Percentiles rank a stretch among this genome's conserved stretches.
Evolutionary conservation across 2,888 invertebrate genomes (phyloP).

Genomic region (Eustalomyia histrio): DNA sequence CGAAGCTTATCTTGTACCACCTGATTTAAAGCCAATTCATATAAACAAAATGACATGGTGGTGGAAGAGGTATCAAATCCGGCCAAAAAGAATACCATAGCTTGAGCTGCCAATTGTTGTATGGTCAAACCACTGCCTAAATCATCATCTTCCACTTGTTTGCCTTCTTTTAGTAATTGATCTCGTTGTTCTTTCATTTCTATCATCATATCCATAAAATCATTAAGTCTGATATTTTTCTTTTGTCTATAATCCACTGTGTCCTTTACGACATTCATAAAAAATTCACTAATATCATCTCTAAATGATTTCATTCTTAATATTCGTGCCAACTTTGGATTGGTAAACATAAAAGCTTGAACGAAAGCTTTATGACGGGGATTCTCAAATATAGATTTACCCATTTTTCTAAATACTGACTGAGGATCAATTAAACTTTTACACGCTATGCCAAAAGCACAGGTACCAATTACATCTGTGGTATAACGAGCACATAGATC

Average conservation of each 20-base stretch:
- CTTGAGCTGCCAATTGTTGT: slow-evolving; percentile 81
- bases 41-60: slow-evolving; percentile 80
- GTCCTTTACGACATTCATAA: slow-evolving; percentile 78
- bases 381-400: slow-evolving; percentile 68
- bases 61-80: slow-evolving; percentile 82
- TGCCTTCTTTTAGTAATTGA: slow-evolving; percentile 48
- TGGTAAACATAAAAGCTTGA: slow-evolving; percentile 68
- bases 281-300: slow-evolving; percentile 71
- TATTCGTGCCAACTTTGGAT: slow-evolving; percentile 67
- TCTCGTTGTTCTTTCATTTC: slow-evolving; percentile 73
- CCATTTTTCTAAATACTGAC: slow-evolving; percentile 73
- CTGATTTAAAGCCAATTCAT: slow-evolving; percentile 80
- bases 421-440: slow-evolving; percentile 76
- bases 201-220: slow-evolving; percentile 80
- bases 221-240: slow-evolving; percentile 77
- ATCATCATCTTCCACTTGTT: slow-evolving; percentile 51
- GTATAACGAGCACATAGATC: slow-evolving; percentile 65
- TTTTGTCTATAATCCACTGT: slow-evolving; percentile 77
- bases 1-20: slow-evolving; percentile 79
- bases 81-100: slow-evolving; percentile 81
- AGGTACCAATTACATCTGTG: slow-evolving; percentile 75
- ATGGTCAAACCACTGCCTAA: slow-evolving; percentile 70
- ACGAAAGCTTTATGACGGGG: slow-evolving; percentile 66
- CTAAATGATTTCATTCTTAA: slow-evolving; percentile 68
- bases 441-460: slow-evolving; percentile 79